These are phyloP conservation scores for Panorpa germanica DNA, from an alignment of 2,888 invertebrate genomes.

Conservation along the genomic window DNA sequence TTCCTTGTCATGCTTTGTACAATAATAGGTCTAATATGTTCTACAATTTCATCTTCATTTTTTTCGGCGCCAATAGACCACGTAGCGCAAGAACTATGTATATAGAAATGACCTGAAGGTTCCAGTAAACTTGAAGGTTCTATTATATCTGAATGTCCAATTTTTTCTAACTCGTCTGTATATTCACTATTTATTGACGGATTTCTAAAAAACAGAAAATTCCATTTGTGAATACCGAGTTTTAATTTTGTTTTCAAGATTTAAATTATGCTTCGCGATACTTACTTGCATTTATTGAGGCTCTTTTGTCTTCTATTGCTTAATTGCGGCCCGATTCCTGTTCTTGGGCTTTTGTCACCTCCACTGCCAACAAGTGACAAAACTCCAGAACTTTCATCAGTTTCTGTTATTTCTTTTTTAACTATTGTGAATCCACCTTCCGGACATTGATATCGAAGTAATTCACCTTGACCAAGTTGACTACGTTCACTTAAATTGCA, in stretches of 20 bases:
- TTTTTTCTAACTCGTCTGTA: constrained; percentile 69
- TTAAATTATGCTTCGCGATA: too few relatives aligned
- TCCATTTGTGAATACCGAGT: too few relatives aligned
- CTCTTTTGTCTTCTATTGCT: constrained; percentile 44
- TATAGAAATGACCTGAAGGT: constrained; percentile 54
- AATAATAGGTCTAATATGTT: constrained; percentile 37
- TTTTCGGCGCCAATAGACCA: constrained; percentile 54
- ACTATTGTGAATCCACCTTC: too few relatives aligned
- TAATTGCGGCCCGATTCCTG: constrained; percentile 14
- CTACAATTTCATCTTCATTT: constrained; percentile 30
- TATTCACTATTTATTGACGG: constrained; percentile 59
- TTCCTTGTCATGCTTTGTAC: constrained; percentile 41
- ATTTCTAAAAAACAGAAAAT: too few relatives aligned
- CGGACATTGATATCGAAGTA: constrained; percentile 36
- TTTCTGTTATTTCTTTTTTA: too few relatives aligned
- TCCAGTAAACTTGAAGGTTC: constrained; percentile 57
- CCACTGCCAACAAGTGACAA: too few relatives aligned
- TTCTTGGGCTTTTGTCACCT: constrained; percentile 35
- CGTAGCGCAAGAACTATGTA: constrained; percentile 75
- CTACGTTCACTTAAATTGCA: constrained; percentile 85
- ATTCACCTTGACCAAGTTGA: constrained; percentile 82
- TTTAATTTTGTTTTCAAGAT: too few relatives aligned
- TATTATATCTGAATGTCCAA: constrained; percentile 59
- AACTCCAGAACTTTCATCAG: too few relatives aligned
- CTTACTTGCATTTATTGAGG: constrained; percentile 50